A percentile compares a stretch with the other conserved stretches of the same genome.
These are phyloP conservation scores for Nerophis lumbriciformis DNA, from an alignment of 2,113 vertebrate species.

Conservation along the genomic window DNA sequence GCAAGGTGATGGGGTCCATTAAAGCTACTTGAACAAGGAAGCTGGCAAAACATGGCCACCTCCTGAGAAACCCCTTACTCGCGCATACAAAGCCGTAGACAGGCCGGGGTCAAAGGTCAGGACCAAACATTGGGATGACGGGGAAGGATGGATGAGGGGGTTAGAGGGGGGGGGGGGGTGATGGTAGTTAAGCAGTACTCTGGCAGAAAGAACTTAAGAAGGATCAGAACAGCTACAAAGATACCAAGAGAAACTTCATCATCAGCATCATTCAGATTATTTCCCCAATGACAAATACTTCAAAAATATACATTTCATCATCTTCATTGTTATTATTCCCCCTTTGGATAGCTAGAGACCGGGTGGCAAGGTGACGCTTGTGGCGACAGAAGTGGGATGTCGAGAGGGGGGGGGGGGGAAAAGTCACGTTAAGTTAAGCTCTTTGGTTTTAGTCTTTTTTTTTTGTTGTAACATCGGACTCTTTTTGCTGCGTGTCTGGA, in stretches of 20 bases:
- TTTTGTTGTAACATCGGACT: conserved; percentile 65
- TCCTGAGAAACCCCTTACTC: conserved; percentile 20
- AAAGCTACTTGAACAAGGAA: conserved; percentile 42
- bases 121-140: conserved; percentile 42
- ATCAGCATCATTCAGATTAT: conserved; percentile 63
- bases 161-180: conserved; percentile 5
- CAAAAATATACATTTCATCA: conserved; percentile 80
- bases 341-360: conserved; percentile 74
- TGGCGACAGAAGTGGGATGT: conserved; percentile 11
- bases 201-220: conserved; percentile 68
- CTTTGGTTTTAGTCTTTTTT: conserved; percentile 74
- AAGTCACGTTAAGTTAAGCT: conserved; percentile 66
- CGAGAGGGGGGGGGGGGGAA: conserved; percentile 44
- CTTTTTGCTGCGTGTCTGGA: conserved; percentile 62
- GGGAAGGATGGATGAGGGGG: background rate
- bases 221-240: conserved; percentile 73
- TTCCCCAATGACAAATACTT: conserved; percentile 75
- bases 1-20: conserved; percentile 32
- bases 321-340: conserved; percentile 68
- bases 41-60: conserved; percentile 18
- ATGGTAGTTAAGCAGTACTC: conserved; percentile 55
- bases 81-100: conserved; percentile 19
- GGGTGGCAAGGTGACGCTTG: conserved; percentile 63
- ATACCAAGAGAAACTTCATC: conserved; percentile 74
- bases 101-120: conserved; percentile 37